These are phyloP conservation scores for Aselliscus stoliczkanus DNA, from an alignment of 2,797 vertebrate species.

Conservation along the genomic window DNA sequence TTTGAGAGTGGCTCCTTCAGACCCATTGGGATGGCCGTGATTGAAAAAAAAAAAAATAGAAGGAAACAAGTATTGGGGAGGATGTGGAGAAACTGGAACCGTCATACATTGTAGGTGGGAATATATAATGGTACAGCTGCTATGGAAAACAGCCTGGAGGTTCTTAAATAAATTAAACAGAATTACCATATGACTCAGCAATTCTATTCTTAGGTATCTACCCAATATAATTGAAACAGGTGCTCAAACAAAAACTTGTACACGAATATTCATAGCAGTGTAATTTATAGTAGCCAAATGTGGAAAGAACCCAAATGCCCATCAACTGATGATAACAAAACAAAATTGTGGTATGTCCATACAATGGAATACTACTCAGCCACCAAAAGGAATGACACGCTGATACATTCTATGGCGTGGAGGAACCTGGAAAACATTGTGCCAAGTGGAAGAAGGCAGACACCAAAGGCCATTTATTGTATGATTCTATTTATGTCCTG, in stretches of 20 bases:
- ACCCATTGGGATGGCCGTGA: background rate
- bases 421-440: background rate
- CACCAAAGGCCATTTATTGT: fast-evolving
- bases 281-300: background rate
- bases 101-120: fast-evolving
- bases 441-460: background rate
- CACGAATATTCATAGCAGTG: background rate
- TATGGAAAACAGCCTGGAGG: background rate
- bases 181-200: background rate
- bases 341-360: no score
- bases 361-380: background rate
- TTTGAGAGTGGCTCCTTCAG: background rate
- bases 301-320: background rate
- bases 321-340: background rate
- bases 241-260: background rate
- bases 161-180: background rate
- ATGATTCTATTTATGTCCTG: fast-evolving
- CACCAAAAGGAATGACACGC: background rate
- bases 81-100: background rate
- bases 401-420: fast-evolving
- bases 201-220: background rate
- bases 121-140: background rate
- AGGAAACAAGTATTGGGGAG: background rate
- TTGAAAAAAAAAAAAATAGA: background rate
- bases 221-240: background rate